phyloP scores from a whole-genome alignment of 1,140 invertebrate genomes.

The Micrasema longulum region DNA sequence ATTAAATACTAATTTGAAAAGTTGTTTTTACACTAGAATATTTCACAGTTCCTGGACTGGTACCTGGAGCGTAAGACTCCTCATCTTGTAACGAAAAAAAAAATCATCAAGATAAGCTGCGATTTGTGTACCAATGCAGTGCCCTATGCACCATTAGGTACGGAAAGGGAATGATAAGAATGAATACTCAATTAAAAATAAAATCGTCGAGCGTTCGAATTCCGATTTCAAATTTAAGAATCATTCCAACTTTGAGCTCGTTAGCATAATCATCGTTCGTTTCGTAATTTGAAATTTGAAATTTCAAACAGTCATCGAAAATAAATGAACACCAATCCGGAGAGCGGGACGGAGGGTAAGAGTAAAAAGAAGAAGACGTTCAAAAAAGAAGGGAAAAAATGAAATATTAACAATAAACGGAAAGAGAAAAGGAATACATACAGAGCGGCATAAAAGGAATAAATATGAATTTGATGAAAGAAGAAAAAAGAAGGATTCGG shows the following conservation, averaged over 20 bases:
- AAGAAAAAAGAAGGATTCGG: conserved; percentile 24
- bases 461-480: conserved; percentile 46
- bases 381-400: conserved; percentile 44
- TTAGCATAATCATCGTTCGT: conserved; percentile 23
- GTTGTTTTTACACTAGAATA: too few relatives aligned
- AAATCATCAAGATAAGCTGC: not conserved
- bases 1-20: too few relatives aligned
- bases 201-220: too few relatives aligned
- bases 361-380: conserved; percentile 31
- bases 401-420: conserved; percentile 38
- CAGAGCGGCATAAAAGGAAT: conserved; percentile 19
- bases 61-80: not conserved
- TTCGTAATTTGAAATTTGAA: conserved; percentile 35
- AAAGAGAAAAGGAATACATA: not conserved
- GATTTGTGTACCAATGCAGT: too few relatives aligned
- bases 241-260: too few relatives aligned
- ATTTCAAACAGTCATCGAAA: conserved; percentile 53
- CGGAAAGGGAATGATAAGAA: too few relatives aligned
- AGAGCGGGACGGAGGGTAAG: conserved; percentile 32
- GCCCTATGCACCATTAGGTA: too few relatives aligned
- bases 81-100: not conserved
- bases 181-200: not conserved
- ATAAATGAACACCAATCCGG: conserved; percentile 46
- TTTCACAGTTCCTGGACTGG: too few relatives aligned
- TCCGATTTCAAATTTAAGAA: too few relatives aligned